Base-by-base conservation (phyloP, 2,888 invertebrate species). In the Melanargia galathea region DNA sequence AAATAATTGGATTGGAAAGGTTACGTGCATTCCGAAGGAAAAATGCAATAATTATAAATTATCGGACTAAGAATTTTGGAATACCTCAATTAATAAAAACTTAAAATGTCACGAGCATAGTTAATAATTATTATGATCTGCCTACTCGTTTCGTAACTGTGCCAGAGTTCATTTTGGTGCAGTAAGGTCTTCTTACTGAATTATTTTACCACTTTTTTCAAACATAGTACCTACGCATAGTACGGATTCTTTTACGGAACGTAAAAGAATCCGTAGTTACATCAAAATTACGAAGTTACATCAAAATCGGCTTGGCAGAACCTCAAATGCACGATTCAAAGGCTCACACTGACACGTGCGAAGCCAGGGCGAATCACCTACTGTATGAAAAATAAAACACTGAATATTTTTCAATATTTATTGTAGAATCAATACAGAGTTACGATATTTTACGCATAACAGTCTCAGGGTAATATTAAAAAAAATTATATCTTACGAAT, bases 391-490 rank as follows among this genome's bases (percentile, higher is more conserved):
- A 62, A 52, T 49, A 46, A 45, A 60, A 49, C 33, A 16, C 13
- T 51, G 35, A 33, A 48, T 24, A 45, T 56, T n/a, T n/a, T 56
- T 56, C 24, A 55, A 60, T 66, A 59, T 64, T 62, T 66, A 64
- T 59, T 66, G 20, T 11, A 58, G 51, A 59, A 33, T 58, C 49
- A 38, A 57, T 63, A 52, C 63, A 65, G 59, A 56, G 38, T 65
- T 56, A 63, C 40, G 48, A 63, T 55, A 54, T 38, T 63, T 62
- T 60, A 60, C 60, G 57, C 62, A 48, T 62, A 62, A 26, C 67
- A 67, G 67, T 67, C 67, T 66, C 64, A 59, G n/a, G n/a, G n/a
- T n/a, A 60, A 40, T 57, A 62, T 35, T 35, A 51, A 40, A 43
- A 45, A 57, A 63, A 56, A 26, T 6, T 43, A 11, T 60, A 57